phyloP scores from a whole-genome alignment of 2,888 invertebrate genomes.

The Ormyrus nitidulus region DNA sequence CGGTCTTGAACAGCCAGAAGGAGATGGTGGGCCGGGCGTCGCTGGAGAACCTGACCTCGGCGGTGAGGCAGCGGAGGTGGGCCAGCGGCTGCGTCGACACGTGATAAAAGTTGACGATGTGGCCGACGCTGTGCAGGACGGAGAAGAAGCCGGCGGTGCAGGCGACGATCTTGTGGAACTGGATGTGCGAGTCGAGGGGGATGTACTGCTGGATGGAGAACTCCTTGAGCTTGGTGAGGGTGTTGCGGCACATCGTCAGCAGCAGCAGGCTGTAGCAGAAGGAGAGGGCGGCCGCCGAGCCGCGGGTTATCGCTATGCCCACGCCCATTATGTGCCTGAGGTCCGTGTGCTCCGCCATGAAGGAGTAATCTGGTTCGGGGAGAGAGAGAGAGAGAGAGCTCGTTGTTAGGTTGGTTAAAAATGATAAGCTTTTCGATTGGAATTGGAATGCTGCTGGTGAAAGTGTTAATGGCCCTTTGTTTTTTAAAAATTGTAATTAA shows the following conservation, averaged over 20 bases:
- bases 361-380: conserved; percentile 87
- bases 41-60: conserved; percentile 94
- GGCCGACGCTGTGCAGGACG: conserved; percentile 93
- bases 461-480: too few species aligned
- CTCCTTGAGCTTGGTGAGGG: conserved; percentile 94
- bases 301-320: conserved; percentile 95
- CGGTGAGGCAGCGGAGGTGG: conserved; percentile 92
- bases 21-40: conserved; percentile 95
- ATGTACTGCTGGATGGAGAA: conserved; percentile 96
- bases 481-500: background rate
- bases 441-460: too few species aligned
- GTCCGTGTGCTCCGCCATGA: conserved; percentile 97
- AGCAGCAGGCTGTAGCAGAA: conserved; percentile 95
- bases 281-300: conserved; percentile 94
- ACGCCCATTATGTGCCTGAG: conserved; percentile 97
- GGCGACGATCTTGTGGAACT: conserved; percentile 97
- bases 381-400: background rate
- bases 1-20: conserved; percentile 96
- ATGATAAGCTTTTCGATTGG: too few species aligned
- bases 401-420: background rate
- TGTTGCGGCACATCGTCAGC: conserved; percentile 94
- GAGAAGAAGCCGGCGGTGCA: conserved; percentile 96
- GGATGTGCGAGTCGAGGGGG: conserved; percentile 95
- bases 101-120: conserved; percentile 98
- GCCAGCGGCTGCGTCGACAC: conserved; percentile 96